A percentile compares a stretch with the other conserved stretches of the same genome.
Conservation (phyloP, 2,113 vertebrate genomes). For the Epinephelus cyanopodus region DNA sequence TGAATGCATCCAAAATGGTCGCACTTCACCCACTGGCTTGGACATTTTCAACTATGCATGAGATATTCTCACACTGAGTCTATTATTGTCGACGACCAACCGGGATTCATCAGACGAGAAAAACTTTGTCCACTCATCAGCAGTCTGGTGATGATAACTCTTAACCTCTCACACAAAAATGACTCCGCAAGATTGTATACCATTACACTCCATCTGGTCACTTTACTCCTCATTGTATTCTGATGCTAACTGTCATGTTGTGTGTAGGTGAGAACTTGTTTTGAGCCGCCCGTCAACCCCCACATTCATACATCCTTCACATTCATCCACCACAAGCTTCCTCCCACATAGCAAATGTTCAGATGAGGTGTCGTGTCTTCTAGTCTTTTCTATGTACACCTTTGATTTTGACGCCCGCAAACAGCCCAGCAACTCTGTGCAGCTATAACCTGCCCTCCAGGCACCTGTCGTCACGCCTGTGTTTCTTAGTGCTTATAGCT, state of each 20-base stretch:
- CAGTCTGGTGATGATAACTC: no score
- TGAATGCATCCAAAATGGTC: background rate
- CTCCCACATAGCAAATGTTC: constrained; percentile 81
- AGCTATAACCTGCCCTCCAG: constrained; percentile 9
- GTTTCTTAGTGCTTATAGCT: background rate
- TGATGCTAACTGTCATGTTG: constrained; percentile 40
- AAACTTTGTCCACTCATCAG: background rate
- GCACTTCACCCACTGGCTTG: background rate
- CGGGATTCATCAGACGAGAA: background rate
- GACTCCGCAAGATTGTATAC: background rate
- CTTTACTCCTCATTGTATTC: constrained; percentile 15
- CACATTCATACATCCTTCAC: constrained; percentile 71
- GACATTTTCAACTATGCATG: background rate
- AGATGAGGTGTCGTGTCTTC: constrained; percentile 65
- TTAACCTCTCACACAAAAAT: background rate
- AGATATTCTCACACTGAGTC: background rate
- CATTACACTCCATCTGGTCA: background rate
- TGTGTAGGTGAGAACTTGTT: constrained; percentile 51
- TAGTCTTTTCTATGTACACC: constrained; percentile 57
- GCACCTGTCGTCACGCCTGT: background rate
- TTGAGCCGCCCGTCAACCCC: constrained; percentile 63
- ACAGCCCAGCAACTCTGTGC: constrained; percentile 3
- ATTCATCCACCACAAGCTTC: constrained; percentile 73
- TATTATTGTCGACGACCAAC: background rate
- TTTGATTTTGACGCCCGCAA: constrained; percentile 47